Conservation (phyloP, 2,888 invertebrate species). For the Orthonevra nobilis region DNA sequence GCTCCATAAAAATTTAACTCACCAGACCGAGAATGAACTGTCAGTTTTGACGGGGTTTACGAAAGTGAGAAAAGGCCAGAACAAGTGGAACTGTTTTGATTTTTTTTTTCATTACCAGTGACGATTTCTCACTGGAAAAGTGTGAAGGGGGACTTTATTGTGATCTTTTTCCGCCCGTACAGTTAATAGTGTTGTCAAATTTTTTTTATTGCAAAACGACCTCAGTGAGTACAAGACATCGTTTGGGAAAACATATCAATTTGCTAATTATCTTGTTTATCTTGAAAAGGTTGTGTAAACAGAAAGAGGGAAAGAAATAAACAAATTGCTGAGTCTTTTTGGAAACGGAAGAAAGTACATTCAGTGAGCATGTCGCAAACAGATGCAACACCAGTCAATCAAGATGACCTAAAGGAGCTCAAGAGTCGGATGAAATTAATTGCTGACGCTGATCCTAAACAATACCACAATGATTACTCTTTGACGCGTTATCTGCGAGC, state of each 20-base stretch:
- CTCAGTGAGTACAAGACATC: slow-evolving; percentile 22
- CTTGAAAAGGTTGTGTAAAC: not conserved
- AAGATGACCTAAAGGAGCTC: slow-evolving; percentile 84
- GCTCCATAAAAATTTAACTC: too few relatives aligned
- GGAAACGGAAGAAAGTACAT: too few relatives aligned
- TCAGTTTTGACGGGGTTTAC: too few relatives aligned
- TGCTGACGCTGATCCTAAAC: slow-evolving; percentile 86
- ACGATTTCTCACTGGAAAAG: too few relatives aligned
- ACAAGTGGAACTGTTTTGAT: too few relatives aligned
- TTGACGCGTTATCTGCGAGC: slow-evolving; percentile 86
- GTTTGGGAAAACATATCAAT: slow-evolving; percentile 37
- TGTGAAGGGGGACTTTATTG: too few relatives aligned
- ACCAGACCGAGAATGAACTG: too few relatives aligned
- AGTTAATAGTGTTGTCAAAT: slow-evolving; percentile 63
- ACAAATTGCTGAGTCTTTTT: too few relatives aligned
- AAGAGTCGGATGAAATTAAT: slow-evolving; percentile 88
- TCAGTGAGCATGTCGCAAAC: slow-evolving; percentile 77
- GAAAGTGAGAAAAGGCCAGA: too few relatives aligned
- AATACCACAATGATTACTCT: slow-evolving; percentile 89
- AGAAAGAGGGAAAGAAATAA: too few relatives aligned
- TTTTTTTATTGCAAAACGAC: slow-evolving; percentile 21
- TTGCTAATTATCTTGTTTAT: slow-evolving; percentile 10
- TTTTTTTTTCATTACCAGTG: too few relatives aligned
- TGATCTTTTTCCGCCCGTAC: too few relatives aligned
- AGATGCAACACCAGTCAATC: slow-evolving; percentile 81